Percentiles rank a stretch among this genome's conserved stretches.
Conservation (phyloP, 2,113 vertebrate genomes). For the Eptatretus burgeri region DNA sequence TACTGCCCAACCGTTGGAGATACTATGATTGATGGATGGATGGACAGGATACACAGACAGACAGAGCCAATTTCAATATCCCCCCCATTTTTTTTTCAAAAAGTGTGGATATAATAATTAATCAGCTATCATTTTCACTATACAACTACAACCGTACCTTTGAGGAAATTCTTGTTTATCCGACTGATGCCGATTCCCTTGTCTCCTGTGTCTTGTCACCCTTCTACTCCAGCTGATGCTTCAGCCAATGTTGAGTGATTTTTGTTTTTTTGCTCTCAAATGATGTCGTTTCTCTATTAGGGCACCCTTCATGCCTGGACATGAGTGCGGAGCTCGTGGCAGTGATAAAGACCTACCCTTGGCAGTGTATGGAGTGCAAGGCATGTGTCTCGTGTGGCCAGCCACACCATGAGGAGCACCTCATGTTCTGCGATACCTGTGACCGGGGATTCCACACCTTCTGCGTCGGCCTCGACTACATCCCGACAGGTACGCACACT, state of each 20-base stretch:
- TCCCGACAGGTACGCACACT: slow-evolving; percentile 52
- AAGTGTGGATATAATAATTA: no score
- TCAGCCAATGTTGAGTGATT: slow-evolving; percentile 17
- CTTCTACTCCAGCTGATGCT: slow-evolving; percentile 12
- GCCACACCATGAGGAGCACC: slow-evolving; percentile 88
- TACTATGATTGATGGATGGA: no score
- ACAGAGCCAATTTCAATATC: no score
- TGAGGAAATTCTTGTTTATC: no score
- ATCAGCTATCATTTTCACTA: no score
- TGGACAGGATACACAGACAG: no score
- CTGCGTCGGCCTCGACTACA: slow-evolving; percentile 65
- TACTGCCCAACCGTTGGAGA: no score
- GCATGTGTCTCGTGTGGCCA: slow-evolving; percentile 76
- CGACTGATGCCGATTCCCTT: no score
- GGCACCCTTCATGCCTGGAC: slow-evolving; percentile 86
- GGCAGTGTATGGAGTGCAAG: slow-evolving; percentile 99
- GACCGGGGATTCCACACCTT: slow-evolving; percentile 93
- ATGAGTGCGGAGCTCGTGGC: slow-evolving; percentile 53
- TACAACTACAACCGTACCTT: no score
- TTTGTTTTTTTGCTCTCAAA: not conserved
- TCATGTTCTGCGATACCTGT: slow-evolving; percentile 99
- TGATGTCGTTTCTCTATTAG: slow-evolving; percentile 16
- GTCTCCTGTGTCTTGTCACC: slow-evolving; percentile 5
- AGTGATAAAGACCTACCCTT: slow-evolving; percentile 75
- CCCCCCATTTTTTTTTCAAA: no score